Evolutionary conservation across 1,140 invertebrate species (phyloP).

Genomic region (Nomia melanderi): DNA sequence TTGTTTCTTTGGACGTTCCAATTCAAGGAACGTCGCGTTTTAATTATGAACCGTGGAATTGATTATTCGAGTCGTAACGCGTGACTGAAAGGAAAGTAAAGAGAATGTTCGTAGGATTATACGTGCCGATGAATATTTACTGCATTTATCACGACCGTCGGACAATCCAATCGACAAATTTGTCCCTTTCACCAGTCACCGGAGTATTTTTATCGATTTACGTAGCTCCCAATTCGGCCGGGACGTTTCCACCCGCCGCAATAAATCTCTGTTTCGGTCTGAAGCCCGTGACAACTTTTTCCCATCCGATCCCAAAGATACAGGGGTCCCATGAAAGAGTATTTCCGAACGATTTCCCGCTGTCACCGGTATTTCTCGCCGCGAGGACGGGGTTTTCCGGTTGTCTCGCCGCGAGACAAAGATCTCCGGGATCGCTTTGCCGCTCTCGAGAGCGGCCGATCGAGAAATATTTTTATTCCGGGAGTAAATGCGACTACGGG

Average conservation of each 20-base stretch:
- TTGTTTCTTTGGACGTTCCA: too few relatives aligned
- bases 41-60: too few relatives aligned
- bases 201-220: neutral
- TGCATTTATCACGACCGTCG: neutral
- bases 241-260: neutral
- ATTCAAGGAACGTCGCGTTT: too few relatives aligned
- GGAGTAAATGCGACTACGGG: too few relatives aligned
- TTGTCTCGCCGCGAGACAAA: constrained; percentile 43
- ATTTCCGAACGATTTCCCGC: constrained; percentile 40
- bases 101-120: too few relatives aligned
- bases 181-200: neutral
- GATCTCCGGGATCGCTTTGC: constrained; percentile 26
- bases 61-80: too few relatives aligned
- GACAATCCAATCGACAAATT: neutral
- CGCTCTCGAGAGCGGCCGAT: neutral
- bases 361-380: constrained; percentile 43
- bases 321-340: neutral
- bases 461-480: neutral
- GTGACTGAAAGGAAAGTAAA: too few relatives aligned
- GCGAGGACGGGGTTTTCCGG: constrained; percentile 30
- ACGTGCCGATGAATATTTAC: too few relatives aligned
- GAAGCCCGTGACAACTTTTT: constrained; percentile 2
- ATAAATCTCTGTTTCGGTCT: constrained; percentile 12
- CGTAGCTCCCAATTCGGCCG: neutral
- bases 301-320: neutral